Conservation (phyloP, 2,113 vertebrate genomes). For the Campylorhamphus procurvoides region DNA sequence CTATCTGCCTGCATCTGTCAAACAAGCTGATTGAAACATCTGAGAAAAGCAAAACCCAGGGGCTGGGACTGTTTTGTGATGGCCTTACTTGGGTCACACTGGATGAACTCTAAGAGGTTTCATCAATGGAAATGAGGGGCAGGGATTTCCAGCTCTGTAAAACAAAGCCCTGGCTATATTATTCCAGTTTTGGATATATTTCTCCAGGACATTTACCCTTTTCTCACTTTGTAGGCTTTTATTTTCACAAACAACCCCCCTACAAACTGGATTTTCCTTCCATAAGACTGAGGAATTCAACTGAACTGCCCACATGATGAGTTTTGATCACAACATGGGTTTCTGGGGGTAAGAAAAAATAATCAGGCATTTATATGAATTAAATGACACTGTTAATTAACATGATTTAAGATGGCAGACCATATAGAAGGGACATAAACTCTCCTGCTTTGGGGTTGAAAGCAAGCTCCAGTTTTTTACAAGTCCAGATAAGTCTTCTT, state of each 20-base stretch:
- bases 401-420: conserved; percentile 26
- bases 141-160: background rate
- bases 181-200: background rate
- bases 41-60: background rate
- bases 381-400: conserved; percentile 15
- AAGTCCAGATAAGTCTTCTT: conserved; percentile 26
- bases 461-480: conserved; percentile 4
- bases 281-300: background rate
- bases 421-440: background rate
- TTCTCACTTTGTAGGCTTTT: background rate
- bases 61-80: background rate
- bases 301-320: background rate
- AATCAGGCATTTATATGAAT: background rate
- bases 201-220: background rate
- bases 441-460: background rate
- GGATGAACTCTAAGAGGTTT: background rate
- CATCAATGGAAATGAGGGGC: background rate
- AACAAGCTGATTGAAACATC: background rate
- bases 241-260: background rate
- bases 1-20: background rate
- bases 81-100: background rate
- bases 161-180: background rate
- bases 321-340: background rate
- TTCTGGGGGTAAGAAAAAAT: background rate
- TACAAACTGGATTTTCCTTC: background rate